phyloP scores from a whole-genome alignment of 2,888 invertebrate species.

The Agonopterix subpropinquella region DNA sequence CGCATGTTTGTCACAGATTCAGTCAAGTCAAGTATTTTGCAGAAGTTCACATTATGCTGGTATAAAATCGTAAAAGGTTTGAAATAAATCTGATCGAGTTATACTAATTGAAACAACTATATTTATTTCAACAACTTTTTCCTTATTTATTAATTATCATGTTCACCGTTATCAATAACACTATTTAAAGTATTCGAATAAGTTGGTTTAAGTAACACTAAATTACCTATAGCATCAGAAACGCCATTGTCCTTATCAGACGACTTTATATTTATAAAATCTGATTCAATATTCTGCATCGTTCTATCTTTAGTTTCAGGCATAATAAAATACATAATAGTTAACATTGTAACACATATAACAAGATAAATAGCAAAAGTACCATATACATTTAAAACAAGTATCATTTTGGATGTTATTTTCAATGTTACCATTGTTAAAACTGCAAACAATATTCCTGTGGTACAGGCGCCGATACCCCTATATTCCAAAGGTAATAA shows the following conservation, averaged over 20 bases:
- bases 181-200: no score
- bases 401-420: constrained; percentile 1
- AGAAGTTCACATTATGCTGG: no score
- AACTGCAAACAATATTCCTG: not conserved
- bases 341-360: not conserved
- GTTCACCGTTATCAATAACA: no score
- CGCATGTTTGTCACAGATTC: no score
- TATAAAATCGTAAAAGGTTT: no score
- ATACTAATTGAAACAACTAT: no score
- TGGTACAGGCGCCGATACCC: not conserved
- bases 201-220: not conserved
- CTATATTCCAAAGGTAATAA: constrained; percentile 1
- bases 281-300: not conserved
- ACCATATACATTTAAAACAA: not conserved
- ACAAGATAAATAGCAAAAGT: constrained; percentile 1
- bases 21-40: no score
- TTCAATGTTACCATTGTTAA: not conserved
- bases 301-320: constrained; percentile 3
- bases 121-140: no score
- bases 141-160: no score
- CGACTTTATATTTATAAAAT: not conserved
- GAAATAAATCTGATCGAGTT: no score
- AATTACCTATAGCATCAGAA: not conserved
- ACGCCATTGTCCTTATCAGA: not conserved
- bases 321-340: not conserved